These are phyloP conservation scores for Aldabrachelys gigantea DNA, from an alignment of 2,113 vertebrate species.

Conservation along the genomic window DNA sequence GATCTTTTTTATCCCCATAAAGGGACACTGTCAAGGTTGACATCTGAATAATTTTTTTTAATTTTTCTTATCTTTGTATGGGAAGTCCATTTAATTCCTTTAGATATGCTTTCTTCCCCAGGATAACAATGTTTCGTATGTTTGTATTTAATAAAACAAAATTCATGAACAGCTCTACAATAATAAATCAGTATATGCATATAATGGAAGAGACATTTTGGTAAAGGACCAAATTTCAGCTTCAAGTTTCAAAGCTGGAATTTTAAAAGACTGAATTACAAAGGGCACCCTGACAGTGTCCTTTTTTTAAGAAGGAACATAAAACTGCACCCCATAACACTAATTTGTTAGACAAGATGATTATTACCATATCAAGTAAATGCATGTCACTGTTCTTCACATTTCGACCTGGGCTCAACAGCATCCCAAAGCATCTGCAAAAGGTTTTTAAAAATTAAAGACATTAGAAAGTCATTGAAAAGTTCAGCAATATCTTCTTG, in stretches of 20 bases:
- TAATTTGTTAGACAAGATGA: conserved; percentile 12
- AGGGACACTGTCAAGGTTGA: background rate
- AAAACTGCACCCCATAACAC: background rate
- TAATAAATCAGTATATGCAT: too few species aligned
- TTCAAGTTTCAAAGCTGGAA: conserved; percentile 7
- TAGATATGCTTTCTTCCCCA: background rate
- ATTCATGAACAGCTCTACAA: too few species aligned
- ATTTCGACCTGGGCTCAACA: conserved; percentile 94
- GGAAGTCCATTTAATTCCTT: background rate
- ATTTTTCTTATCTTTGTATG: background rate
- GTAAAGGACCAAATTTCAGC: conserved; percentile 2
- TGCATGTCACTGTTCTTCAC: conserved; percentile 99
- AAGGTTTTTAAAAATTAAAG: background rate
- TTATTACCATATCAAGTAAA: conserved; percentile 95
- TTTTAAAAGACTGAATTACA: background rate
- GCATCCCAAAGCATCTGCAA: conserved; percentile 97
- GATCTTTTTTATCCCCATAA: background rate
- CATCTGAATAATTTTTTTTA: background rate
- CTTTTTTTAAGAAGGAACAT: conserved; percentile 36
- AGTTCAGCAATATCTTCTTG: background rate
- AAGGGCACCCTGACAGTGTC: conserved; percentile 1
- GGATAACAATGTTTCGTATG: background rate
- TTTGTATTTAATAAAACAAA: background rate
- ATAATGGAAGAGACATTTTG: background rate
- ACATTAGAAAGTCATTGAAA: background rate